Conservation (phyloP, 1,140 invertebrate species). For the Cardiocondyla obscurior region DNA sequence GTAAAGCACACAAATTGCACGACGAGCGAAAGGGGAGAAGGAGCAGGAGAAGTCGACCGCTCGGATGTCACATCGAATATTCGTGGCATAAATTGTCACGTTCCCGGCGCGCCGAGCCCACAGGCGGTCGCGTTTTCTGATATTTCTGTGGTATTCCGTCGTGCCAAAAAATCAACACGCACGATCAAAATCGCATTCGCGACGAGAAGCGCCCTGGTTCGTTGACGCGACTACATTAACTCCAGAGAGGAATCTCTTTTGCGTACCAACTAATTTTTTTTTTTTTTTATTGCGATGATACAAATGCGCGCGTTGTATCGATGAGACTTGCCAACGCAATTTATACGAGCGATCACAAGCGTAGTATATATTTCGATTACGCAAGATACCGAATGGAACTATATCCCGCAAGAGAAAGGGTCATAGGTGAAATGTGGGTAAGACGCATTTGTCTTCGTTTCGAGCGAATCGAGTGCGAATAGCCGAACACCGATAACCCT, state of each 20-base stretch:
- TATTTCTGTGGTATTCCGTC: constrained; percentile 16
- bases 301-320: neutral
- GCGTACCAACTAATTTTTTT: neutral
- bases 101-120: neutral
- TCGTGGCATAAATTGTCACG: constrained; percentile 56
- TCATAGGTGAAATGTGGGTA: constrained; percentile 60
- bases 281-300: neutral
- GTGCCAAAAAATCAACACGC: neutral
- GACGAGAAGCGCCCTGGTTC: neutral
- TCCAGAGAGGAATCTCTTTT: neutral
- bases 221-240: neutral
- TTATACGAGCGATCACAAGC: neutral
- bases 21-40: constrained; percentile 18
- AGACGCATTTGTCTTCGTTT: constrained; percentile 72
- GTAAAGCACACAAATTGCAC: constrained; percentile 70
- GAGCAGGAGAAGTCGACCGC: constrained; percentile 44
- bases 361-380: neutral
- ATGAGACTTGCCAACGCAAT: neutral
- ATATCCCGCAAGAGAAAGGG: neutral
- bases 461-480: constrained; percentile 70
- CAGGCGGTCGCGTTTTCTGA: constrained; percentile 4
- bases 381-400: neutral
- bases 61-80: constrained; percentile 65
- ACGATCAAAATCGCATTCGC: constrained; percentile 3
- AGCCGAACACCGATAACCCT: constrained; percentile 67